A percentile compares a stretch with the other conserved stretches of the same genome.
phyloP scores from a whole-genome alignment of 1,140 invertebrate species.

The Heliconius hewitsoni region DNA sequence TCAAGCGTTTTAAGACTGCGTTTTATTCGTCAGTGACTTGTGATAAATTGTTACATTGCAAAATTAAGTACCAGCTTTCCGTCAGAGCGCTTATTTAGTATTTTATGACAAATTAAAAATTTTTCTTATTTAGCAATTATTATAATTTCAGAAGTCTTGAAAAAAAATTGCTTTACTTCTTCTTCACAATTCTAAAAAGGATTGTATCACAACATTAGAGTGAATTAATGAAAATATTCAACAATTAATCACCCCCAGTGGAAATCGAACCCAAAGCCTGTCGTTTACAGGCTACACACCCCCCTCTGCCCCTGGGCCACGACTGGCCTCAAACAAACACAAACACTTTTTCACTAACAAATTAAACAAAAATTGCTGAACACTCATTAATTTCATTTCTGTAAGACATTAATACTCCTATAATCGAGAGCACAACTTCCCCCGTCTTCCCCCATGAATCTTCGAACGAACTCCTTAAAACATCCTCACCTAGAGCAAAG shows the following conservation, averaged over 20 bases:
- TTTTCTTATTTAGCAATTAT: background rate
- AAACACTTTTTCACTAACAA: background rate
- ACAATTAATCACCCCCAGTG: too few relatives aligned
- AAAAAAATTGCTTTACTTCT: too few relatives aligned
- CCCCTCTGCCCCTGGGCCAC: too few relatives aligned
- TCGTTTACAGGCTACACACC: too few relatives aligned
- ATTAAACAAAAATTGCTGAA: background rate
- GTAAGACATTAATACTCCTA: background rate
- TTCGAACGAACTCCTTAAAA: constrained; percentile 5
- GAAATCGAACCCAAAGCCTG: too few relatives aligned
- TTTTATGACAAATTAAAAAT: background rate
- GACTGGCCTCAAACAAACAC: background rate
- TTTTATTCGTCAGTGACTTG: constrained; percentile 30
- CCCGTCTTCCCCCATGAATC: background rate
- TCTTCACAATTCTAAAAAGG: too few relatives aligned
- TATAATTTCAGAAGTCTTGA: background rate
- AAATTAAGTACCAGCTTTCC: constrained; percentile 17
- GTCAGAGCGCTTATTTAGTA: background rate
- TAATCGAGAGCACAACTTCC: background rate
- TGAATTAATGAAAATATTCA: too few relatives aligned
- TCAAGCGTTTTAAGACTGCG: constrained; percentile 44
- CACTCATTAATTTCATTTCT: background rate
- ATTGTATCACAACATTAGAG: too few relatives aligned
- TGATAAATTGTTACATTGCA: constrained; percentile 18
- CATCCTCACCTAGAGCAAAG: constrained; percentile 25